These are phyloP conservation scores for Labrus mixtus DNA, from an alignment of 2,113 vertebrate species.

Conservation along the genomic window DNA sequence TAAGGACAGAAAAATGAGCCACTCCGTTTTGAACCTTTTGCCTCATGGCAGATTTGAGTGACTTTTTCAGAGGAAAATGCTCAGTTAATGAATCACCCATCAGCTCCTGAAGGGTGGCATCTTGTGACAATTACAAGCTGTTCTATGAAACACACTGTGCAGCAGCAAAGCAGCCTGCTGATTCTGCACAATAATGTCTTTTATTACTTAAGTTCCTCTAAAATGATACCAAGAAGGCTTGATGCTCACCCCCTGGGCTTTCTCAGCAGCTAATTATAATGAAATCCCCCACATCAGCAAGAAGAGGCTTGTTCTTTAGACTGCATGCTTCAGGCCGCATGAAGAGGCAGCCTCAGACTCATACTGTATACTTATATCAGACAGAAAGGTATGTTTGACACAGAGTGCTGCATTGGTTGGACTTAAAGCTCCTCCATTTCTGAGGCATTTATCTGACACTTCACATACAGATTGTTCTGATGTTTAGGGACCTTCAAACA, in stretches of 20 bases:
- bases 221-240: not conserved
- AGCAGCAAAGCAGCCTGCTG: not conserved
- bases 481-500: constrained; percentile 35
- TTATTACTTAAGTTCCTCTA: not conserved
- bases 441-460: constrained; percentile 47
- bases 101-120: not conserved
- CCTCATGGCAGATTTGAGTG: not conserved
- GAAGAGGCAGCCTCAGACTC: no score
- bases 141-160: not conserved
- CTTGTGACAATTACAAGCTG: constrained; percentile 2
- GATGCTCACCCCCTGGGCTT: not conserved
- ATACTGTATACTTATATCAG: constrained; percentile 23
- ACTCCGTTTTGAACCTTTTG: not conserved
- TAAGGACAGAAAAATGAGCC: not conserved
- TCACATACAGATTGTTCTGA: constrained; percentile 25
- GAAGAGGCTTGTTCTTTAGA: constrained; percentile 30
- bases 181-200: not conserved
- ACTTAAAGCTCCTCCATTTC: constrained; percentile 40
- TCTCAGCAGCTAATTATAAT: constrained; percentile 19
- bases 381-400: constrained; percentile 32
- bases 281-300: not conserved
- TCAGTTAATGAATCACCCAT: not conserved
- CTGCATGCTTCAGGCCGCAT: no score
- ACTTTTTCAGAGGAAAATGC: not conserved
- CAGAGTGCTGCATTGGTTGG: constrained; percentile 19